Conservation (phyloP, 2,797 vertebrate genomes). For the Chaetophractus vellerosus region DNA sequence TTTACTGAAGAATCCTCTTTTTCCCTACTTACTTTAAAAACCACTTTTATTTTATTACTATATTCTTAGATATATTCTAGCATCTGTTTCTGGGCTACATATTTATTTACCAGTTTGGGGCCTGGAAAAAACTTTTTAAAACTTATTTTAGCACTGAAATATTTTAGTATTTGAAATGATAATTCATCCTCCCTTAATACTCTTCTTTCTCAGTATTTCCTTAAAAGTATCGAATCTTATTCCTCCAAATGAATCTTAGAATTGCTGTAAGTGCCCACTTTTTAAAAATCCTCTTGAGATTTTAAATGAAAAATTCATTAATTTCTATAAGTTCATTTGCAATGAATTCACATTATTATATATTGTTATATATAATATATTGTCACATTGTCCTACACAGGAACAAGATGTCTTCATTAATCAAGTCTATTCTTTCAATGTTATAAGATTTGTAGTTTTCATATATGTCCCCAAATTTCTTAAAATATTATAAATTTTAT, state of each 20-base stretch:
- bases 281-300: slow-evolving; percentile 9
- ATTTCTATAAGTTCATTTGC: slow-evolving; percentile 49
- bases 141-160: background rate
- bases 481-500: background rate
- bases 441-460: background rate
- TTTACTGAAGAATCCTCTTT: background rate
- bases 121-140: slow-evolving; percentile 14
- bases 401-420: slow-evolving; percentile 16
- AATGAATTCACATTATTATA: background rate
- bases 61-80: background rate
- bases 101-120: background rate
- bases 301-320: slow-evolving; percentile 58
- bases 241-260: slow-evolving; percentile 23
- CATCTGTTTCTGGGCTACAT: background rate
- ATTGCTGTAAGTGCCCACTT: background rate
- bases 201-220: slow-evolving; percentile 7
- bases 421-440: slow-evolving; percentile 3
- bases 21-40: background rate
- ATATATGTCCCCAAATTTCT: background rate
- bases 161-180: slow-evolving; percentile 55
- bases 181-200: background rate
- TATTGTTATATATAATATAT: background rate
- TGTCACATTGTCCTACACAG: background rate
- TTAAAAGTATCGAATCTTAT: slow-evolving; percentile 7
- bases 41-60: background rate